These are phyloP conservation scores for Enteromius trimaculatus DNA, from an alignment of 2,797 vertebrate genomes.

Conservation along the genomic window DNA sequence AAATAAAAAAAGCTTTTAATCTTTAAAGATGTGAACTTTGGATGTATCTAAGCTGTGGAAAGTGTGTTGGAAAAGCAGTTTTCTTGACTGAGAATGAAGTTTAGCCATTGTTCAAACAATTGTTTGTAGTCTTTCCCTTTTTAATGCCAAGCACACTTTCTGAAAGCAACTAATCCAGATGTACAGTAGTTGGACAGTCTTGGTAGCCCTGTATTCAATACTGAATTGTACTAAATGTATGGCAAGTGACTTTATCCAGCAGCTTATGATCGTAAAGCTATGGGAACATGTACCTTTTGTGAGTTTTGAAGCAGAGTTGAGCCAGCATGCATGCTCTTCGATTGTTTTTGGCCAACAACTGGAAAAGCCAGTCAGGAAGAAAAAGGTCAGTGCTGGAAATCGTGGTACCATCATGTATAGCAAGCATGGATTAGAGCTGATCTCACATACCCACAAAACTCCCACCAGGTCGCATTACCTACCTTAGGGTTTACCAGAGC, in stretches of 20 bases:
- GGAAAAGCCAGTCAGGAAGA: slow-evolving; percentile 4
- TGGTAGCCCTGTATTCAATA: neutral
- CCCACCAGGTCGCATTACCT: slow-evolving; percentile 9
- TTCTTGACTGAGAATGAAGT: neutral
- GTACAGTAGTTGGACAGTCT: neutral
- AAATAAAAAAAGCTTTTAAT: neutral
- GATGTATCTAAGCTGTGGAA: slow-evolving; percentile 1
- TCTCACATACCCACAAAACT: slow-evolving; percentile 15
- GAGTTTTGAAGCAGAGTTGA: neutral
- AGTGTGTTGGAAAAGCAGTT: neutral
- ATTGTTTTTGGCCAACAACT: slow-evolving; percentile 12
- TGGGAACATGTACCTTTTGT: slow-evolving; percentile 5
- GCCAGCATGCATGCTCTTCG: neutral
- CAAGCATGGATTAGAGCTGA: slow-evolving; percentile 23
- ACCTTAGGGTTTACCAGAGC: neutral
- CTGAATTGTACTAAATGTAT: neutral
- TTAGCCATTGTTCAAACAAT: neutral
- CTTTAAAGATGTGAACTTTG: neutral
- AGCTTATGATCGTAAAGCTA: neutral
- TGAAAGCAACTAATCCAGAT: neutral
- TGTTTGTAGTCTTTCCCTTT: neutral
- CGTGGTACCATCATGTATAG: neutral
- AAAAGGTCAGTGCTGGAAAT: slow-evolving; percentile 2
- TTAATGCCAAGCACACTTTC: neutral
- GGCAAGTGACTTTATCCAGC: neutral